A percentile compares a stretch with the other conserved stretches of the same genome.
These are phyloP conservation scores for Lumbricus terrestris DNA, from an alignment of 2,888 invertebrate genomes.

Conservation along the genomic window DNA sequence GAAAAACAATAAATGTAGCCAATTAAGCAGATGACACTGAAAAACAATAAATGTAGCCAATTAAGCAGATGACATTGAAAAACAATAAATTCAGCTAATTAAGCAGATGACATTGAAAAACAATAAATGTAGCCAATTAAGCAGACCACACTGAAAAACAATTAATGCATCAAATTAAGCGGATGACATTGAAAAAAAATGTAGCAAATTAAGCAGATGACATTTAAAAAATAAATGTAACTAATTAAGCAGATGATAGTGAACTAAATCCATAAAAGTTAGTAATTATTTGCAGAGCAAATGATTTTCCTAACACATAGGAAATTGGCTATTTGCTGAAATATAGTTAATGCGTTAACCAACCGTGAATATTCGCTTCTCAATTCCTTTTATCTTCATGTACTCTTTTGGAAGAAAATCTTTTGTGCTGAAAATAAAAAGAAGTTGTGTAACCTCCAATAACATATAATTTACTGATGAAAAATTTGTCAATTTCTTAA, in stretches of 20 bases:
- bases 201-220: too few species aligned
- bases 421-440: slow-evolving; percentile 65
- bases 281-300: background rate
- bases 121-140: too few species aligned
- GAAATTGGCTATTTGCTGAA: background rate
- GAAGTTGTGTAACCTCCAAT: background rate
- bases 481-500: background rate
- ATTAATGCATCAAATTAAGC: too few species aligned
- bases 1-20: too few species aligned
- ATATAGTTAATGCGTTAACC: background rate
- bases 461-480: background rate
- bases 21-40: too few species aligned
- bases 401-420: slow-evolving; percentile 96
- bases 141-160: too few species aligned
- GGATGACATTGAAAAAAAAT: too few species aligned
- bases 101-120: too few species aligned
- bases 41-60: too few species aligned
- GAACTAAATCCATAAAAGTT: background rate
- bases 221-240: too few species aligned
- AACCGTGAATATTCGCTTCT: slow-evolving; percentile 86
- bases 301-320: background rate
- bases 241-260: background rate
- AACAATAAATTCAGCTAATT: too few species aligned
- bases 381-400: slow-evolving; percentile 88
- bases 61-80: too few species aligned